Base-by-base conservation (phyloP, 2,113 vertebrate genomes). In the Dicerorhinus sumatrensis region DNA sequence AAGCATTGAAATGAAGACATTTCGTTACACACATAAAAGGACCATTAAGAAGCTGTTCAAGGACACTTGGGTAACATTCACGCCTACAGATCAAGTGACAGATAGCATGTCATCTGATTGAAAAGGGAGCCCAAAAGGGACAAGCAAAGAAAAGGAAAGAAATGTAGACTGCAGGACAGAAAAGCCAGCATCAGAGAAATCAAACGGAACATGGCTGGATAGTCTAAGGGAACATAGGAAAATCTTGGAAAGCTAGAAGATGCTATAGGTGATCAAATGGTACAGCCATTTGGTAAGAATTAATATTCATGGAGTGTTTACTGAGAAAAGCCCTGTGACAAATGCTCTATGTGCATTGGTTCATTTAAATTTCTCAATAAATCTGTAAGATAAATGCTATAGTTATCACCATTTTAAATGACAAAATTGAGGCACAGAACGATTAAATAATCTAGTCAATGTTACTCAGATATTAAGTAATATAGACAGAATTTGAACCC, bases 361-460 rank as follows among this genome's bases (percentile, higher is more conserved):
- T 89, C 12, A 86, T 63, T 82, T 70, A 85, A 81, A 36, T 82
- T 39, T 46, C 33, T 91, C 29, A 91, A 70, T 60, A 88, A 94
- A 91, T 7, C n/a, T 79, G 63, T 72, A 6, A 77, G 42, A 39
- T n/a, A 82, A 72, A 83, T 48, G n/a, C 16, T 80, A 27, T 80
- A 14, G 16, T 63, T 90, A 76, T 85, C 36, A 54, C 6, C 17
- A 91, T 72, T 93, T 94, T 85, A 88, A 48, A 70, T 70, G 21
- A 75, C 20, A 79, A 83, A 81, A 81, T 11, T 51, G 62, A 95
- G 18, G 5, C 39, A 91, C 6, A 60, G 16, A 69, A 67, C 31
- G 21, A 63, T 48, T 97, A 72, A 92, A 31, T 83, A 65, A 96
- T 6, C 48, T 82, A 75, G 3, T 10, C 6, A 85, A 6, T 67